Conservation (phyloP, 2,888 invertebrate species). For the Blomia tropicalis region DNA sequence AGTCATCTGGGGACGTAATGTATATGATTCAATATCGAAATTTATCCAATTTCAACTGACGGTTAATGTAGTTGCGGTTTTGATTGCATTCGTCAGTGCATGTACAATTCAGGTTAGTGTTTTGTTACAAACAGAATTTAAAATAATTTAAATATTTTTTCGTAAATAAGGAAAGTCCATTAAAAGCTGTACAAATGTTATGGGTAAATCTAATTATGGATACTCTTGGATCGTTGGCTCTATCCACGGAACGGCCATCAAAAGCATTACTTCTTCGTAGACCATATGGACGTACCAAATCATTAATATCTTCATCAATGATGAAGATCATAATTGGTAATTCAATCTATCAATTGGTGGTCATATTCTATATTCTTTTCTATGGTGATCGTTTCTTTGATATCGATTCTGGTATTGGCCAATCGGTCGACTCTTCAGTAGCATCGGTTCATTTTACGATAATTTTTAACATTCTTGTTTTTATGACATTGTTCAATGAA, state of each 20-base stretch:
- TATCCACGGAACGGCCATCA: conserved; percentile 40
- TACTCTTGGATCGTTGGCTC: conserved; percentile 39
- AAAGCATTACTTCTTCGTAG: conserved; percentile 38
- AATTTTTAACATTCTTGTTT: conserved; percentile 98
- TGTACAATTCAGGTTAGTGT: conserved; percentile 81
- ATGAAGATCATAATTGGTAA: conserved; percentile 46
- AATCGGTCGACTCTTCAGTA: conserved; percentile 48
- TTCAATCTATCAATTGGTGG: conserved; percentile 42
- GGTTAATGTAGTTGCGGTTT: conserved; percentile 94
- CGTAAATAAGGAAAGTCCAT: conserved; percentile 27
- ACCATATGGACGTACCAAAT: conserved; percentile 43
- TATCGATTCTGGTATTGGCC: conserved; percentile 41
- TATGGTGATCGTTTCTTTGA: conserved; percentile 35
- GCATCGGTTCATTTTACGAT: conserved; percentile 91
- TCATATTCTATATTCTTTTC: conserved; percentile 43
- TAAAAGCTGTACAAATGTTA: conserved; percentile 53
- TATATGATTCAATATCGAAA: conserved; percentile 97
- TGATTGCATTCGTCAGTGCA: conserved; percentile 95
- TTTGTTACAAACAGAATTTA: neutral
- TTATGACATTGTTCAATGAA: conserved; percentile 99
- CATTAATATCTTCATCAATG: conserved; percentile 44
- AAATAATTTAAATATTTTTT: neutral
- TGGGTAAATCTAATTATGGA: conserved; percentile 43
- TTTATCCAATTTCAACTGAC: conserved; percentile 98
- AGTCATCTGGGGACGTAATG: conserved; percentile 99